A percentile compares a stretch with the other conserved stretches of the same genome.
These are phyloP conservation scores for Psococerastis gibbosa DNA, from an alignment of 2,888 invertebrate genomes.

Conservation along the genomic window DNA sequence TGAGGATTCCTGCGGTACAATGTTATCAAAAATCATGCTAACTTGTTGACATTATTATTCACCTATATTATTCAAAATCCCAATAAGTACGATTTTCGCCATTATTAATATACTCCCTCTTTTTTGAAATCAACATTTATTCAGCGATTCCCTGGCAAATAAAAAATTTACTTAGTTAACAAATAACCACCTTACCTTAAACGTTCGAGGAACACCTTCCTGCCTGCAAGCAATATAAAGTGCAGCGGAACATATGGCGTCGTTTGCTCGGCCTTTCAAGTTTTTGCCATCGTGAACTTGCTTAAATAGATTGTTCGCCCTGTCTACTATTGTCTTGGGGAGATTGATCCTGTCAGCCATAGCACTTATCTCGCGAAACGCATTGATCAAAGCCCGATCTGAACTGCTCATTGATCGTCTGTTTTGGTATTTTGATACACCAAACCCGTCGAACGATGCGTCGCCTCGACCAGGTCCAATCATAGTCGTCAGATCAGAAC, in stretches of 20 bases:
- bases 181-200: too few relatives aligned
- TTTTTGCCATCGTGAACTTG: constrained; percentile 96
- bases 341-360: constrained; percentile 98
- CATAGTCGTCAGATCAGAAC: constrained; percentile 91
- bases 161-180: too few relatives aligned
- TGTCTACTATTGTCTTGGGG: constrained; percentile 89
- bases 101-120: too few relatives aligned
- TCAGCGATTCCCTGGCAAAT: too few relatives aligned
- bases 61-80: too few relatives aligned
- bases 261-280: constrained; percentile 90
- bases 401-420: constrained; percentile 70
- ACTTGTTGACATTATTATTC: too few relatives aligned
- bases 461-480: constrained; percentile 59
- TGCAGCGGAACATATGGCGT: constrained; percentile 97
- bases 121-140: too few relatives aligned
- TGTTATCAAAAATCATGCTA: too few relatives aligned
- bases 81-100: too few relatives aligned
- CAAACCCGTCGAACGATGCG: constrained; percentile 77
- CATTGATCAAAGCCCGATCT: constrained; percentile 86
- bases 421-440: constrained; percentile 43
- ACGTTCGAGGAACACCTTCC: constrained; percentile 95
- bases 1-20: too few relatives aligned
- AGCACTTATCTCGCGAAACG: constrained; percentile 89
- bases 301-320: constrained; percentile 92
- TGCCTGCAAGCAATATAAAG: constrained; percentile 97